Evolutionary conservation across 2,797 vertebrate species (phyloP).

Genomic region (Streptopelia turtur): DNA sequence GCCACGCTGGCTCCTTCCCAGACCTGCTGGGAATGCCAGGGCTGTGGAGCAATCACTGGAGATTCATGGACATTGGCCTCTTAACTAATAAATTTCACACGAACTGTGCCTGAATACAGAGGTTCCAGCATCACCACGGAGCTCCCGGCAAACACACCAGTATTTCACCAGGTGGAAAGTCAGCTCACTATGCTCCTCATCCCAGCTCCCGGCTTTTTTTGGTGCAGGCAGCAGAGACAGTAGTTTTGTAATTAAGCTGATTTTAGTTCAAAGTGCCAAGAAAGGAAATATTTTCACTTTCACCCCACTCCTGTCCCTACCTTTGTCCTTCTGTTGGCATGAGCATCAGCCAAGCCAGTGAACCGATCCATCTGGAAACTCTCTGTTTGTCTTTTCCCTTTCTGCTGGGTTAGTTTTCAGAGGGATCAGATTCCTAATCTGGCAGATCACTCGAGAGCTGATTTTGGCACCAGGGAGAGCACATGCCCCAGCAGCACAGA

Average conservation of each 20-base stretch:
- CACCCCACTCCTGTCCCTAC: constrained; percentile 33
- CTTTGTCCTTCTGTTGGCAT: constrained; percentile 56
- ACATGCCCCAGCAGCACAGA: constrained; percentile 20
- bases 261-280: neutral
- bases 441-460: constrained; percentile 45
- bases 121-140: neutral
- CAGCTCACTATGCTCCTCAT: neutral
- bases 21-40: neutral
- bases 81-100: neutral
- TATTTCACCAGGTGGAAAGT: neutral
- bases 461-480: constrained; percentile 40
- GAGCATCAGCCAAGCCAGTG: constrained; percentile 36
- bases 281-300: constrained; percentile 24
- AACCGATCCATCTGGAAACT: constrained; percentile 61
- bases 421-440: constrained; percentile 68
- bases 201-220: neutral
- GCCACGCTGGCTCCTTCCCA: neutral
- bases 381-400: constrained; percentile 58
- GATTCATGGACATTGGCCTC: neutral
- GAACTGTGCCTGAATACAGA: neutral
- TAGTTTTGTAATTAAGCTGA: neutral
- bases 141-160: neutral
- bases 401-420: constrained; percentile 56
- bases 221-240: neutral
- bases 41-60: neutral